phyloP scores from a whole-genome alignment of 2,797 vertebrate species.

The Eurystomus glaucurus region DNA sequence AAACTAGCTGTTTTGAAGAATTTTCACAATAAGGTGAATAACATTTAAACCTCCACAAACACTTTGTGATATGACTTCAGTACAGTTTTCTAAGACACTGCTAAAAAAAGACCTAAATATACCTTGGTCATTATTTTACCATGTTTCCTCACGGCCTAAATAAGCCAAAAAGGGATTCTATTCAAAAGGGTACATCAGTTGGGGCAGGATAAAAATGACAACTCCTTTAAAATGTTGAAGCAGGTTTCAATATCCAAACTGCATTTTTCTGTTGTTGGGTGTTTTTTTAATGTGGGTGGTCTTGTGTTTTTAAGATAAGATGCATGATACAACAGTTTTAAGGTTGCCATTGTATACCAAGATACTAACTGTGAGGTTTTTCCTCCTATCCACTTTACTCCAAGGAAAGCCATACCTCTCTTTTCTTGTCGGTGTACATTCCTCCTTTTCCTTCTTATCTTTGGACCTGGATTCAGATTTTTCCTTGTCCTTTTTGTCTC shows the following conservation, averaged over 20 bases:
- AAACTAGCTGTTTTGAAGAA: background rate
- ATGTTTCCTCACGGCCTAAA: background rate
- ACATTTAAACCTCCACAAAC: background rate
- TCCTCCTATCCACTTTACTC: background rate
- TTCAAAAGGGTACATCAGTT: background rate
- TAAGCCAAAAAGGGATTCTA: background rate
- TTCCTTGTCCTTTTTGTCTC: slow-evolving; percentile 95
- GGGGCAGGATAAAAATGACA: background rate
- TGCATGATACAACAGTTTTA: rapidly evolving
- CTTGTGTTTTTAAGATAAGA: background rate
- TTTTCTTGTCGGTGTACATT: slow-evolving; percentile 93
- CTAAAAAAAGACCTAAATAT: background rate
- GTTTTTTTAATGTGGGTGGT: background rate
- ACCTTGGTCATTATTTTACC: background rate
- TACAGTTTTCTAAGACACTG: background rate
- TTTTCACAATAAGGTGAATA: background rate
- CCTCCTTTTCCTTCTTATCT: slow-evolving; percentile 92
- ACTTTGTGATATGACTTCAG: background rate
- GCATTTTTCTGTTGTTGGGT: rapidly evolving
- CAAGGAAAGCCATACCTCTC: slow-evolving; percentile 87
- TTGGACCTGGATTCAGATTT: slow-evolving; percentile 92
- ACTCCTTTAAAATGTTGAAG: background rate
- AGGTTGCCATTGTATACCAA: background rate
- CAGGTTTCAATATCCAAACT: background rate
- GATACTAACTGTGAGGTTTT: background rate